Base-by-base conservation (phyloP, 2,888 invertebrate genomes). In the Neria commutata region DNA sequence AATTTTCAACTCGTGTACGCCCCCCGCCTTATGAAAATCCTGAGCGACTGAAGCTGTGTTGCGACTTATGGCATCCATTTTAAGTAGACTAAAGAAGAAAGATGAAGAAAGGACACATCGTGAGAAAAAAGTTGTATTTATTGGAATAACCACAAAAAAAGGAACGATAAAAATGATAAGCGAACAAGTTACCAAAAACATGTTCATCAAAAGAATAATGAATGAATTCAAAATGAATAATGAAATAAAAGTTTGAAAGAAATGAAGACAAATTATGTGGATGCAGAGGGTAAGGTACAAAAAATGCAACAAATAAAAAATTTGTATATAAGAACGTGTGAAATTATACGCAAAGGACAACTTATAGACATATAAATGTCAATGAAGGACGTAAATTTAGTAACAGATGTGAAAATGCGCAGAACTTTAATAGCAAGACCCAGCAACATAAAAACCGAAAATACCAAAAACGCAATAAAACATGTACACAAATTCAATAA, bases 21-120 rank as follows among this genome's bases (percentile, higher is more conserved):
- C 86, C 83, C 86, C 86, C 86, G 86, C 85, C 83, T 86, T 86
- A 86, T 83, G 86, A 86, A 86, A 86, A 86, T 86, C 86, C 86
- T 83, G 83, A 78, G 83, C 83, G 77, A 82, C 82, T 68, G 81
- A 81, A 76, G 82, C 80, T 71, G 82, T 82, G 61, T 82, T 82
- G 64, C 82, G 82, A 76, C 83, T 82, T 61, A 82, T 77, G 60
- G 82, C 82, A 69, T 81, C 81, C 82, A 82, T 82, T 81, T 82
- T 81, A 16, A 82, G 70, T 67, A 81, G 79, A 76, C 82, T 82
- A 65, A 1, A 74, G 64, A 42, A 5, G 6, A 17, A 45, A 45
- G 33, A 17, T 25, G 29, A 53, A 45, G 29, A 48, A 10, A 6
- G 4, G 0, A n/a, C n/a, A n/a, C n/a, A n/a, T n/a, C n/a, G n/a